These are phyloP conservation scores for Microtus pennsylvanicus DNA, from an alignment of 2,113 vertebrate species.

Conservation along the genomic window DNA sequence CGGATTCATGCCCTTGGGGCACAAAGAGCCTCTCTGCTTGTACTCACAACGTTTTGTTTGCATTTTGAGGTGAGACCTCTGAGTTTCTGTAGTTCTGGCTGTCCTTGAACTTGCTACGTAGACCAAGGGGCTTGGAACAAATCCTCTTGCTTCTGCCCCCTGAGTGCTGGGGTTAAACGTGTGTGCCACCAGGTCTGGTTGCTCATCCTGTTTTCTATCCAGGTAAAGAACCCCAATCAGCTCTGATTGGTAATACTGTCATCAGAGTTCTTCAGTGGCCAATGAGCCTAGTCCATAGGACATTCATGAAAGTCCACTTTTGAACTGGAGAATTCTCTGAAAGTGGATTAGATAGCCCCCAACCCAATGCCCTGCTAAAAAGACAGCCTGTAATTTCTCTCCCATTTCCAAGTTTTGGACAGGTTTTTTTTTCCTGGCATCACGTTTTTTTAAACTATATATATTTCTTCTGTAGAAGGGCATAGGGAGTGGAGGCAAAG, in stretches of 20 bases:
- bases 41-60: not conserved
- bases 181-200: not conserved
- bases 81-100: not conserved
- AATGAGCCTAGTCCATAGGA: not conserved
- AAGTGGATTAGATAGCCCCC: not conserved
- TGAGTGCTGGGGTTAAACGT: not conserved
- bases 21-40: not conserved
- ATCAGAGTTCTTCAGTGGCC: not conserved
- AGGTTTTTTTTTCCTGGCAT: not conserved
- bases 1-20: not conserved
- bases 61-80: not conserved
- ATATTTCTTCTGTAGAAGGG: not conserved
- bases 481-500: not conserved
- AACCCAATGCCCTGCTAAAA: not conserved
- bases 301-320: not conserved
- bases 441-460: not conserved
- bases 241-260: not conserved
- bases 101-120: not conserved
- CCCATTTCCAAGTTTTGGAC: constrained; percentile 27
- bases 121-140: not conserved
- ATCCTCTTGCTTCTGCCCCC: not conserved
- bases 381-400: not conserved
- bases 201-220: not conserved
- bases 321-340: not conserved
- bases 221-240: not conserved